phyloP scores from a whole-genome alignment of 2,888 invertebrate species.

The Caenorhabditis macrosperma region DNA sequence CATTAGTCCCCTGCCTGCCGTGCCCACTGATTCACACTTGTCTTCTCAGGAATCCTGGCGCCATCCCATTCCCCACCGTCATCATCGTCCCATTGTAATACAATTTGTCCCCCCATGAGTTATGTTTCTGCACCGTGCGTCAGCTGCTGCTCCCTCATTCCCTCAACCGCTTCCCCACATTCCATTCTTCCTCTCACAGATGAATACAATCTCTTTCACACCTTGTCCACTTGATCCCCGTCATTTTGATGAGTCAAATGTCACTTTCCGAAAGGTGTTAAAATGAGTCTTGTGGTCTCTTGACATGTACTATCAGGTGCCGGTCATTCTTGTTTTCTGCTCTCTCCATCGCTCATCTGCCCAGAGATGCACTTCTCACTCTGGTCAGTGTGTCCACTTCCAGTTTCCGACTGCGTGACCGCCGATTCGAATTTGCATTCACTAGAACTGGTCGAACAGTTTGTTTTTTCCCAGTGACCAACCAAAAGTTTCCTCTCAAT shows the following conservation, averaged over 20 bases:
- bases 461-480: no score
- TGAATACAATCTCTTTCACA: no score
- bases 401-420: no score
- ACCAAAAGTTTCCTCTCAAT: no score
- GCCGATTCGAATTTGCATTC: no score
- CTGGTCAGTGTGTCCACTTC: no score
- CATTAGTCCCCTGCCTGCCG: no score
- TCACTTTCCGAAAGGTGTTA: constrained; percentile 1
- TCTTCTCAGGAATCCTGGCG: constrained; percentile 1
- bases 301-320: no score
- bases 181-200: no score
- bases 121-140: constrained; percentile 9
- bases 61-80: background rate
- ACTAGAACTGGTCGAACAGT: no score
- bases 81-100: constrained; percentile 52
- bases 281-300: constrained; percentile 2
- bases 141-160: constrained; percentile 10
- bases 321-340: background rate
- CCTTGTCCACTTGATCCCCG: background rate
- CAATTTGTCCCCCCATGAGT: constrained; percentile 41
- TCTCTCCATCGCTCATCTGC: background rate
- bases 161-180: no score
- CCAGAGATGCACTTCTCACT: background rate
- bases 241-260: constrained; percentile 3
- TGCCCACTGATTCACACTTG: no score